phyloP scores from a whole-genome alignment of 2,888 invertebrate species.

The Cheilosia scutellata region DNA sequence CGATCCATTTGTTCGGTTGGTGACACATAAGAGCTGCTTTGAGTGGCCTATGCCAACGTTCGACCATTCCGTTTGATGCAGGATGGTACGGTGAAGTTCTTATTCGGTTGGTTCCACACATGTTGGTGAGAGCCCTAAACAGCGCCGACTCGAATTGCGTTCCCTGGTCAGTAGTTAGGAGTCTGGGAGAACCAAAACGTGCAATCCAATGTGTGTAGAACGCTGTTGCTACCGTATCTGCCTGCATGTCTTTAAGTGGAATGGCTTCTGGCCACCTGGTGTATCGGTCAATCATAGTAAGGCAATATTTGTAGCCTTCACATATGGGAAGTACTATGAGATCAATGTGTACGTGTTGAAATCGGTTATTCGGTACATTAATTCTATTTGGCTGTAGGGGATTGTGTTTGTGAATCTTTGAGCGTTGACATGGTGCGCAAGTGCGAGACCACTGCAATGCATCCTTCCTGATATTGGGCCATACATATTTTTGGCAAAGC shows the following conservation, averaged over 20 bases:
- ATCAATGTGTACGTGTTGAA: constrained; percentile 27
- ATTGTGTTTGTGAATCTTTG: constrained; percentile 79
- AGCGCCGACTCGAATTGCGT: constrained; percentile 35
- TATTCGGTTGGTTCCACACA: neutral
- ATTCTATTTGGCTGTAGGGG: constrained; percentile 41
- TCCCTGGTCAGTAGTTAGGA: constrained; percentile 20
- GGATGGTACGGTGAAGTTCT: constrained; percentile 27
- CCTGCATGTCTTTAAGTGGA: constrained; percentile 12
- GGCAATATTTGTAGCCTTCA: constrained; percentile 15
- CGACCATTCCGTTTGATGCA: constrained; percentile 3
- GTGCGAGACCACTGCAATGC: constrained; percentile 77
- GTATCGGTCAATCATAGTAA: constrained; percentile 38
- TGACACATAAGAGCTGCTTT: constrained; percentile 29
- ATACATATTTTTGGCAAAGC: constrained; percentile 77
- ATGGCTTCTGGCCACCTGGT: constrained; percentile 30
- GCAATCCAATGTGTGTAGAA: constrained; percentile 25
- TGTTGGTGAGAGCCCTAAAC: constrained; percentile 10
- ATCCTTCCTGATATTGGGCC: constrained; percentile 78
- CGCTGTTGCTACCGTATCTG: constrained; percentile 29
- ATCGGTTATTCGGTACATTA: constrained; percentile 44
- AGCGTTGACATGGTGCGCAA: constrained; percentile 79
- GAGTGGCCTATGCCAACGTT: constrained; percentile 11
- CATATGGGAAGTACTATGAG: constrained; percentile 20
- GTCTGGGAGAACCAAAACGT: constrained; percentile 18
- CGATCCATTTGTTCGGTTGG: constrained; percentile 1